Evolutionary conservation across 2,888 invertebrate genomes (phyloP).

Genomic region (Phengaris alcon): DNA sequence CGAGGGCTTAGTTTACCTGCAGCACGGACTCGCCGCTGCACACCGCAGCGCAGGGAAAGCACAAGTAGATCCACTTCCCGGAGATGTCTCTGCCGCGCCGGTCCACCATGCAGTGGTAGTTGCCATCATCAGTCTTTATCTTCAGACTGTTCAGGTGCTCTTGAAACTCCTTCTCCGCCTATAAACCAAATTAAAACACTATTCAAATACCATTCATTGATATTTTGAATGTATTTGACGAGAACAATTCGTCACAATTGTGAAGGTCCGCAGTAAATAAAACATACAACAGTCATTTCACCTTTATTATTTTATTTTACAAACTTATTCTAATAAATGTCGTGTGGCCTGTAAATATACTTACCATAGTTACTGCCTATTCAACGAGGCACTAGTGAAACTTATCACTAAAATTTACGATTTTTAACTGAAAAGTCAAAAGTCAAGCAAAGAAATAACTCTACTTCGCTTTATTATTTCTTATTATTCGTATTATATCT

Average conservation of each 20-base stretch:
- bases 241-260: background rate
- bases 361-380: slow-evolving; percentile 46
- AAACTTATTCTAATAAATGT: slow-evolving; percentile 37
- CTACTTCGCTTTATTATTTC: too few species aligned
- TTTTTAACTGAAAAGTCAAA: background rate
- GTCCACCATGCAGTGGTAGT: slow-evolving; percentile 67
- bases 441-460: background rate
- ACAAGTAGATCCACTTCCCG: slow-evolving; percentile 72
- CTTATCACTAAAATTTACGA: slow-evolving; percentile 15
- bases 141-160: slow-evolving; percentile 68
- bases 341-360: slow-evolving; percentile 46
- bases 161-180: slow-evolving; percentile 71
- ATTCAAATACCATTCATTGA: background rate
- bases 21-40: slow-evolving; percentile 68
- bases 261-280: slow-evolving; percentile 37
- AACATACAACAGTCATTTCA: slow-evolving; percentile 35
- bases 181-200: slow-evolving; percentile 38
- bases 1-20: slow-evolving; percentile 51
- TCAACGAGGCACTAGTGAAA: slow-evolving; percentile 3
- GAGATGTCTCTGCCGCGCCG: slow-evolving; percentile 64
- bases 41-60: slow-evolving; percentile 75
- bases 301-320: slow-evolving; percentile 35
- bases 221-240: background rate
- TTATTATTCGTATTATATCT: too few species aligned
- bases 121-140: slow-evolving; percentile 70